Evolutionary conservation across 2,113 vertebrate species (phyloP), one percentile per base, ranked within the genome.

Genomic region (Acrocephalus arundinaceus): DNA sequence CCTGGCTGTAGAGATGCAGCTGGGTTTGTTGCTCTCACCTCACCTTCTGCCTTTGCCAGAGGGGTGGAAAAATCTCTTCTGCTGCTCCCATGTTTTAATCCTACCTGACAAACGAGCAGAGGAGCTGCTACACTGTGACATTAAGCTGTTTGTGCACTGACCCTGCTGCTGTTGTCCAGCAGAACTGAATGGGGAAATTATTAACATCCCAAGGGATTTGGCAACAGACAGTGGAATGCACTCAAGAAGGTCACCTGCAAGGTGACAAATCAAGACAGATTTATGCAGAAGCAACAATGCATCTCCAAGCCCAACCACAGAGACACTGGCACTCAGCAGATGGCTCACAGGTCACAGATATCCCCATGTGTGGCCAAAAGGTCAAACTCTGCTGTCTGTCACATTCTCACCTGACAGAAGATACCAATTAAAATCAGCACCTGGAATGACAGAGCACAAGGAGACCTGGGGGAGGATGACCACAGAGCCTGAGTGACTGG

Each of bases 401-500:
- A 74, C n/a, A 14, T 35, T 62, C 0, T 0, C 16, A 35, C 11
- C 33, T 0, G 0, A 52, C 4, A 71, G 51, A 25, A 46, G 27
- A 14, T 3, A 23, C 3, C 62, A 20, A 22, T 49, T 83, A 27
- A 58, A 85, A 87, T 30, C n/a, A 66, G 59, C 51, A 67, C 51
- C 23, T 65, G 63, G n/a, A 93, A 55, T 30, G 46, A 51, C 8
- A 76, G 37, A 82, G 35, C 49, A 66, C 54, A 54, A 15, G 37
- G 46, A 79, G 30, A 70, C 4, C 49, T n/a, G 22, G 24, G 20
- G 28, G 6, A 49, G 18, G 49, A 54, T 10, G 35, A 76, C 28
- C 57, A n/a, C 28, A 63, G 61, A 89, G 61, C 55, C 21, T 3
- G 45, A 61, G 71, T 0, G 2, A n/a, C 65, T 8, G 9, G 23